phyloP scores from a whole-genome alignment of 2,113 vertebrate genomes.

The Semnopithecus entellus region DNA sequence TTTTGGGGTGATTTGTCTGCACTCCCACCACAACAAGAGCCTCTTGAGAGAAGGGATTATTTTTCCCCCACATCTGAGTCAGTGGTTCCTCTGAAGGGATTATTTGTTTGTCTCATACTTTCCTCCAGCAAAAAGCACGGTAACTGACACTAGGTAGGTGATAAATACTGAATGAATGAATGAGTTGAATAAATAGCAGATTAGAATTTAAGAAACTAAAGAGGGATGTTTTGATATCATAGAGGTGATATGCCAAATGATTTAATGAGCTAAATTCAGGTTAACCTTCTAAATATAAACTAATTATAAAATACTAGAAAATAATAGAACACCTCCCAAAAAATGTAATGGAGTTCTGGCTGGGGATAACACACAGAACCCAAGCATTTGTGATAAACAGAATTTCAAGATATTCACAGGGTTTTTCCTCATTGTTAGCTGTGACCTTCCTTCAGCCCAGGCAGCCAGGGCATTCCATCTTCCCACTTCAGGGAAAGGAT shows the following conservation, averaged over 20 bases:
- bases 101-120: not conserved
- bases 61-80: not conserved
- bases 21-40: not conserved
- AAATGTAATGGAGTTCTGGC: not conserved
- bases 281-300: not conserved
- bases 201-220: conserved; percentile 37
- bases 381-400: not conserved
- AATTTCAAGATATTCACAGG: not conserved
- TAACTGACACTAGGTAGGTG: not conserved
- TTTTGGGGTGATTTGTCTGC: not conserved
- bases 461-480: not conserved
- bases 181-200: not conserved
- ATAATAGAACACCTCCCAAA: not conserved
- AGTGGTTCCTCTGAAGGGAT: not conserved
- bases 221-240: not conserved
- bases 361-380: not conserved
- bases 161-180: not conserved
- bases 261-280: conserved; percentile 31
- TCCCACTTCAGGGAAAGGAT: conserved; percentile 22
- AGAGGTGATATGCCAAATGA: not conserved
- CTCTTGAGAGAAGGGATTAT: not conserved
- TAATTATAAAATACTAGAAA: conserved; percentile 50
- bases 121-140: not conserved
- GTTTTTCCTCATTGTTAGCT: not conserved
- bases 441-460: conserved; percentile 27